Percentiles rank a stretch among this genome's conserved stretches.
Evolutionary conservation across 2,888 invertebrate genomes (phyloP).

Genomic region (Danaus chrysippus): DNA sequence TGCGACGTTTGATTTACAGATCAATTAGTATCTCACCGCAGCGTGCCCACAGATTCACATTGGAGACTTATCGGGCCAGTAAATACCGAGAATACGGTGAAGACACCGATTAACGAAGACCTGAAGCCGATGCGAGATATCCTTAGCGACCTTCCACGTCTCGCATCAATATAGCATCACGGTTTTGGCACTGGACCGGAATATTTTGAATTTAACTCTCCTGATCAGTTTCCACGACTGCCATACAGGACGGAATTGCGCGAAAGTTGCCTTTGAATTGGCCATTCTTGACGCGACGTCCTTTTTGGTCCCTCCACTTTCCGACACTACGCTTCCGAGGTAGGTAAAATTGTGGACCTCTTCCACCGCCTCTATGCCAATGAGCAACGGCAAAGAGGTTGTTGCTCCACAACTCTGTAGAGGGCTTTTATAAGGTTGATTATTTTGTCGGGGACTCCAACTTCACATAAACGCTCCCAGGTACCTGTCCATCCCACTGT

Average conservation of each 20-base stretch:
- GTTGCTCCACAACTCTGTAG: background rate
- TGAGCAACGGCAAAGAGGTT: too few species aligned
- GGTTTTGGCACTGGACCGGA: constrained; percentile 7
- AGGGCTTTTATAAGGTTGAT: background rate
- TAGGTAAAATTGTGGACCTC: background rate
- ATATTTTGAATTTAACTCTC: constrained; percentile 17
- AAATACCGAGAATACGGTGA: too few species aligned
- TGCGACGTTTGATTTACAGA: too few species aligned
- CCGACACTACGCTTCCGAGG: constrained; percentile 2
- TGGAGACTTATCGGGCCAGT: too few species aligned
- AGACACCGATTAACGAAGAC: background rate
- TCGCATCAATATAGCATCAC: background rate
- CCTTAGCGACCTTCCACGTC: background rate
- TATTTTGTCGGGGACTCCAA: constrained; percentile 15
- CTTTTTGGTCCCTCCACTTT: constrained; percentile 12
- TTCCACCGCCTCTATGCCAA: background rate
- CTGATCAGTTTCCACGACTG: constrained; percentile 17
- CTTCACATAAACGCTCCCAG: constrained; percentile 6
- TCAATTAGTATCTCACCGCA: too few species aligned
- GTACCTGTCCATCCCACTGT: constrained; percentile 13
- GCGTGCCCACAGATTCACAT: too few species aligned
- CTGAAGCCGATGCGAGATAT: background rate
- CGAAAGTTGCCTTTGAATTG: constrained; percentile 16
- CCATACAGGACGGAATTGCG: constrained; percentile 15
- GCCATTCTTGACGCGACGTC: constrained; percentile 15